Percentiles rank a stretch among this genome's conserved stretches.
Evolutionary conservation across 1,140 invertebrate genomes (phyloP).

Genomic region (Anastrepha ludens): DNA sequence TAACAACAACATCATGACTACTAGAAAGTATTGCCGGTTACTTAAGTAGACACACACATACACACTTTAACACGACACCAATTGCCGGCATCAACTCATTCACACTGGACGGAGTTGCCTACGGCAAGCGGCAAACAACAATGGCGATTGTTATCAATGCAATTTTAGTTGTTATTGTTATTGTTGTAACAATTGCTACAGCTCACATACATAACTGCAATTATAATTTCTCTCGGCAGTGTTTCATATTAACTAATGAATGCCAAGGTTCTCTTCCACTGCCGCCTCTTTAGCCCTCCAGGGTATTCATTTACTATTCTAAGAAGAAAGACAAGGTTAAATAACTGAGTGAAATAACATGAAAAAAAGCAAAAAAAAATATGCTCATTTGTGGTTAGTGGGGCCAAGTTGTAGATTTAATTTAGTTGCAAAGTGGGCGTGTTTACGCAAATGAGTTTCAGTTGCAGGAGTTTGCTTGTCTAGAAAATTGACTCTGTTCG

Average conservation of each 20-base stretch:
- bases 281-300: not conserved
- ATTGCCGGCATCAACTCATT: too few relatives aligned
- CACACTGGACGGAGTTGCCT: too few relatives aligned
- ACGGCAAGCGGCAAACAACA: not conserved
- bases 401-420: not conserved
- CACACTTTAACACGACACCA: too few relatives aligned
- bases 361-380: not conserved
- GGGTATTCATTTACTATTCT: not conserved
- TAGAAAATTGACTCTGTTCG: not conserved
- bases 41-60: too few relatives aligned
- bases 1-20: too few relatives aligned
- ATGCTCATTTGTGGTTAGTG: not conserved
- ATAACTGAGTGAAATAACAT: not conserved
- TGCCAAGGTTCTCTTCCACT: conserved; percentile 26
- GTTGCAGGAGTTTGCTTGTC: not conserved
- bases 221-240: not conserved
- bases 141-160: not conserved
- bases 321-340: not conserved
- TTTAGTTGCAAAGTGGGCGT: not conserved
- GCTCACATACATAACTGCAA: not conserved
- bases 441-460: not conserved
- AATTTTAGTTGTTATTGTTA: not conserved
- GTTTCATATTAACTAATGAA: conserved; percentile 1
- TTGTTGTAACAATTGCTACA: not conserved
- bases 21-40: too few relatives aligned